Evolutionary conservation across 2,888 invertebrate species (phyloP), one percentile per base, ranked within the genome.

Genomic region (Dastarcus helophoroides): DNA sequence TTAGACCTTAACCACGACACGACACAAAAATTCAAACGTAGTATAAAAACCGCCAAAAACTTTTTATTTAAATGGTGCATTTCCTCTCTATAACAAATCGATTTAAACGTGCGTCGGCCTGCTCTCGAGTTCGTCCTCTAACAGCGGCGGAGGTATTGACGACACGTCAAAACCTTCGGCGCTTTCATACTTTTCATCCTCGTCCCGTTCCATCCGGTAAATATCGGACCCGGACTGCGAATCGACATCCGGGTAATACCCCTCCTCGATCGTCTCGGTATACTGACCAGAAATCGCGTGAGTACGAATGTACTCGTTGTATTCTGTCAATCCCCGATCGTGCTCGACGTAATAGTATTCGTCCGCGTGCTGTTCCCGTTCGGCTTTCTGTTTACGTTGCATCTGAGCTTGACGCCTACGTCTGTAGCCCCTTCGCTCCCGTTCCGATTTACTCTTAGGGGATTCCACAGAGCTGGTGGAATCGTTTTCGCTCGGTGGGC

Each of bases 131-230:
- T 79, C 78, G 45, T 83, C 81, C 31, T 75, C 72, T 48, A 82
- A 70, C 40, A 80, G 64, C 31, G 82, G 82, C 31, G 82, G 82
- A n/a, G 82, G 83, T 47, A 82, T 71, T 14, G 73, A 76, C 17
- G 78, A 71, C 11, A 82, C 76, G 49, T 82, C 81, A 51, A 82
- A 77, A 51, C 75, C 75, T 42, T 81, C 82, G n/a, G 75, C 76
- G 33, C 76, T 63, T 54, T 79, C 69, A 55, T 71, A 67, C 48
- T 77, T 69, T 54, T 81, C 71, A 31, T 58, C 58, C 7, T 60
- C 60, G 17, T 61, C 60, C 30, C 51, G 51, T 42, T 62, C 62
- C 59, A 61, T 62, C 7, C 61, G 58, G 41, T 58, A 61, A 26
- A 62, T 62, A 46, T 62, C 62, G 2, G 60, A 60, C 11, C 66